These are phyloP conservation scores for Acrossocheilus fasciatus DNA, from an alignment of 2,797 vertebrate species.

Conservation along the genomic window DNA sequence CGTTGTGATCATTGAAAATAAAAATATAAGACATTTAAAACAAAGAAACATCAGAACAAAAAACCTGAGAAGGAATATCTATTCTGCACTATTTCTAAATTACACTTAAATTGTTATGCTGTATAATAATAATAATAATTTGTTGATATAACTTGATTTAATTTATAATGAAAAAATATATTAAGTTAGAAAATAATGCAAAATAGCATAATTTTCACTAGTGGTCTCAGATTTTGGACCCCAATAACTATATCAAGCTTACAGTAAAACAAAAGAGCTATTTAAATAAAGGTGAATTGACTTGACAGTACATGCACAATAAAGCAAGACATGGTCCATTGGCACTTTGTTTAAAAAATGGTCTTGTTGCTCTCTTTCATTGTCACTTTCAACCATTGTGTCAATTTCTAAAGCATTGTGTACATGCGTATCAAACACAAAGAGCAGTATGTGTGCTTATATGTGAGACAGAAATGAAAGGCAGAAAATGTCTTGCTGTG, in stretches of 20 bases:
- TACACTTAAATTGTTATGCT: neutral
- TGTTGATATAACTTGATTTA: neutral
- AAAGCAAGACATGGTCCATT: neutral
- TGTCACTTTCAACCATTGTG: neutral
- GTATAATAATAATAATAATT: neutral
- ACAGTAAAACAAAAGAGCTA: neutral
- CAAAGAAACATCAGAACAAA: neutral
- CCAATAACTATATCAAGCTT: neutral
- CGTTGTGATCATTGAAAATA: neutral
- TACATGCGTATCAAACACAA: conserved; percentile 3
- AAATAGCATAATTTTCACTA: neutral
- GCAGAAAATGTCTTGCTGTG: conserved; percentile 1
- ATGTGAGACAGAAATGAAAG: neutral
- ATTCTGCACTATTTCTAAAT: neutral
- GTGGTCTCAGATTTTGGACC: neutral
- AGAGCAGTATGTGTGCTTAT: conserved; percentile 6
- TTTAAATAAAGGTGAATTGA: neutral
- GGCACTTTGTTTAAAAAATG: neutral
- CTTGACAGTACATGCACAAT: neutral
- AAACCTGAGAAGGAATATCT: neutral
- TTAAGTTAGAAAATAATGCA: neutral
- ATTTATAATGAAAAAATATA: neutral
- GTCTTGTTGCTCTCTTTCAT: neutral
- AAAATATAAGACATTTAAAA: neutral
- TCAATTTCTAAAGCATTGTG: conserved; percentile 7